Conservation (phyloP, 2,113 vertebrate genomes). For the Tapirus terrestris region DNA sequence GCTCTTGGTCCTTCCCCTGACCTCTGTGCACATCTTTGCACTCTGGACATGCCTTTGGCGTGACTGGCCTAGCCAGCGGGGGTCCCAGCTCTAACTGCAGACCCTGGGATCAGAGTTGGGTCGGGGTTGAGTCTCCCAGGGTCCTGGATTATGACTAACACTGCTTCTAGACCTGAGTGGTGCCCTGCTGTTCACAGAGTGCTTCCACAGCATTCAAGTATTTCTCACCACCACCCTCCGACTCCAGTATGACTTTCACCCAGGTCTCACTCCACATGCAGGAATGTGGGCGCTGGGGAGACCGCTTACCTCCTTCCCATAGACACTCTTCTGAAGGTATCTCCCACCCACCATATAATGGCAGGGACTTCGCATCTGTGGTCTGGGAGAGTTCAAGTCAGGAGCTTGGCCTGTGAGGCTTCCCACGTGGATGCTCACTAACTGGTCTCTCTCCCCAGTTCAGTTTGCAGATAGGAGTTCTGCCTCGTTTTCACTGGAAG, state of each 20-base stretch:
- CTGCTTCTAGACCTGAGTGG: fast-evolving
- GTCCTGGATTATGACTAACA: fast-evolving
- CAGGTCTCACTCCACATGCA: fast-evolving
- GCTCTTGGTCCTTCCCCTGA: background rate
- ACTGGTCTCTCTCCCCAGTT: no score
- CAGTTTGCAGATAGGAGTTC: background rate
- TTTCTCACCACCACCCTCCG: background rate
- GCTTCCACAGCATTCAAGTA: fast-evolving
- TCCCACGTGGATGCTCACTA: fast-evolving
- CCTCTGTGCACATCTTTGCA: background rate
- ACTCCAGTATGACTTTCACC: fast-evolving
- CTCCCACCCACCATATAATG: fast-evolving
- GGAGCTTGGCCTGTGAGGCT: background rate
- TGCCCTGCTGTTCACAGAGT: background rate
- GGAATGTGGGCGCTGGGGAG: background rate
- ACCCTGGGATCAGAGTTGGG: background rate
- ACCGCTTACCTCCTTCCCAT: background rate
- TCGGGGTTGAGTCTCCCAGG: fast-evolving
- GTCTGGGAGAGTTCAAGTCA: background rate
- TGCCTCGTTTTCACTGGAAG: background rate
- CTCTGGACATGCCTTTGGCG: background rate
- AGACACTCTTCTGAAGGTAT: background rate
- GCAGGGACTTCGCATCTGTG: background rate
- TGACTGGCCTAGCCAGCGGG: fast-evolving
- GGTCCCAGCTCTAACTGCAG: background rate